A percentile compares a stretch with the other conserved stretches of the same genome.
phyloP scores from a whole-genome alignment of 2,113 vertebrate species.

The Heptranchias perlo region DNA sequence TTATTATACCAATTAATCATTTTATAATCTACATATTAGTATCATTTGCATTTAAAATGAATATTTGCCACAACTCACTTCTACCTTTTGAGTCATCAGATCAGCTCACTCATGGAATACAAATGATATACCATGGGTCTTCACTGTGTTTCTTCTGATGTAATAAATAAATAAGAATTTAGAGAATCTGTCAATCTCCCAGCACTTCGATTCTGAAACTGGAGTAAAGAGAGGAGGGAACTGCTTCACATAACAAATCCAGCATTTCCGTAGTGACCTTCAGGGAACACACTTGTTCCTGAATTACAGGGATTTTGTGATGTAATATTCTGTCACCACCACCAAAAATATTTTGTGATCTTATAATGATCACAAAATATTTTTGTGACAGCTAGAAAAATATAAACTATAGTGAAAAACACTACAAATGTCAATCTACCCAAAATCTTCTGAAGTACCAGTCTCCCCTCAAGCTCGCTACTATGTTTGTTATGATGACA shows the following conservation, averaged over 20 bases:
- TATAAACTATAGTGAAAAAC: not conserved
- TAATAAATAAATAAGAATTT: not conserved
- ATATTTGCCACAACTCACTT: not conserved
- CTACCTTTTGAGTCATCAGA: not conserved
- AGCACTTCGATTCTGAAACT: not conserved
- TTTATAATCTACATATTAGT: not conserved
- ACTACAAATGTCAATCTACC: not conserved
- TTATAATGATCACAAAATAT: not conserved
- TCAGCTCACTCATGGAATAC: not conserved
- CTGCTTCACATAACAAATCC: not conserved
- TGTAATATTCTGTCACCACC: not conserved
- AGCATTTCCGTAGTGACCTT: not conserved
- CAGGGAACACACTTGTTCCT: not conserved
- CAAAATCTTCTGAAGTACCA: not conserved
- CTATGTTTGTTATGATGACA: not conserved
- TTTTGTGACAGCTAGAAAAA: not conserved
- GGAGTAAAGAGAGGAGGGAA: not conserved
- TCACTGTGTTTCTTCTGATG: not conserved
- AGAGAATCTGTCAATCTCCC: not conserved
- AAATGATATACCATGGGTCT: not conserved
- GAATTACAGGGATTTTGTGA: not conserved
- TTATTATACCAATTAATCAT: not conserved
- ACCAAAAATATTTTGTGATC: not conserved
- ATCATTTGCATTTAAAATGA: no score
- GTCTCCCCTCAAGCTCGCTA: not conserved